Evolutionary conservation across 1,140 invertebrate species (phyloP).

Genomic region (Drosophila sechellia): DNA sequence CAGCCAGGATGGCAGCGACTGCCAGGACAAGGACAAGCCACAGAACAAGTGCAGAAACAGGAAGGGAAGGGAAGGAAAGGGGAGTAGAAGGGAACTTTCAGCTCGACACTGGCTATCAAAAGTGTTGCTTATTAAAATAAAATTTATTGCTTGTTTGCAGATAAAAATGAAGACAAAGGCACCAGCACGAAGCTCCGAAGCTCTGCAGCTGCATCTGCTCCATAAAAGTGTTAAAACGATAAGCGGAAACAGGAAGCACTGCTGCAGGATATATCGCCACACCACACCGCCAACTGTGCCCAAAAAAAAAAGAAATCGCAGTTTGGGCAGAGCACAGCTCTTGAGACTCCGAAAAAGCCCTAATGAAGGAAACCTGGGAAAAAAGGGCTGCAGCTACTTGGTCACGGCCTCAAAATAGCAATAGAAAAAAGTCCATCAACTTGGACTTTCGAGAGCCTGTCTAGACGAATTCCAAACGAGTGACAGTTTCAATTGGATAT

Average conservation of each 20-base stretch:
- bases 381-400: slow-evolving; percentile 24
- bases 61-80: not conserved
- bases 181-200: slow-evolving; percentile 9
- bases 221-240: slow-evolving; percentile 76
- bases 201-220: slow-evolving; percentile 25
- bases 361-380: slow-evolving; percentile 3
- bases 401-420: slow-evolving; percentile 15
- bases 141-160: slow-evolving; percentile 80
- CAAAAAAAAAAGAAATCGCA: not conserved
- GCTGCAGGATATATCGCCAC: not conserved
- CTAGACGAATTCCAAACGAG: slow-evolving; percentile 26
- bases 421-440: slow-evolving; percentile 6
- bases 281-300: not conserved
- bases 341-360: not conserved
- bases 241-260: slow-evolving; percentile 56
- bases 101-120: slow-evolving; percentile 62
- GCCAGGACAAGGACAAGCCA: slow-evolving; percentile 10
- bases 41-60: slow-evolving; percentile 7
- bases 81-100: not conserved
- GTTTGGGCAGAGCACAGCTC: slow-evolving; percentile 2
- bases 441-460: slow-evolving; percentile 26
- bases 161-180: slow-evolving; percentile 75
- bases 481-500: slow-evolving; percentile 14
- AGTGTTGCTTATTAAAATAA: slow-evolving; percentile 81
- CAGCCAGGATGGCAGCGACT: slow-evolving; percentile 11